Evolutionary conservation across 1,140 invertebrate genomes (phyloP).

Genomic region (Phthorimaea operculella): DNA sequence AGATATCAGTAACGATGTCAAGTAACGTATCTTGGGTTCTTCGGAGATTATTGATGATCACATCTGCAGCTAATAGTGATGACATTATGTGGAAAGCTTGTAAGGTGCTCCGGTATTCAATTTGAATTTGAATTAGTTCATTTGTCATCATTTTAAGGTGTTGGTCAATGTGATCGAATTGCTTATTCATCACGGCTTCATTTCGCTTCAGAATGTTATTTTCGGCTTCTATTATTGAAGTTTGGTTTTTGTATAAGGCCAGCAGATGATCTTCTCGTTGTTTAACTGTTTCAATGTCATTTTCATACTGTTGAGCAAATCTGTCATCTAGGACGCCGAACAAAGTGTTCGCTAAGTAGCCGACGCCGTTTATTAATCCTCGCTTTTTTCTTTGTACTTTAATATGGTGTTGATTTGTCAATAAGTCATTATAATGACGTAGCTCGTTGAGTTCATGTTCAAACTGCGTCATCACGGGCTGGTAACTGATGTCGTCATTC

Average conservation of each 20-base stretch:
- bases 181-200: neutral
- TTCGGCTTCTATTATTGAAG: neutral
- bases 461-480: neutral
- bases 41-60: slow-evolving; percentile 11
- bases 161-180: slow-evolving; percentile 5
- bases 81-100: slow-evolving; percentile 1
- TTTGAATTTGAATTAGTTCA: slow-evolving; percentile 2
- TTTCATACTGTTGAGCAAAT: slow-evolving; percentile 6
- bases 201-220: slow-evolving; percentile 3
- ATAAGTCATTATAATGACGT: slow-evolving; percentile 3
- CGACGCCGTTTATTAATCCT: neutral
- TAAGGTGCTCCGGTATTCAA: neutral
- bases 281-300: neutral
- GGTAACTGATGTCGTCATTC: neutral
- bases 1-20: slow-evolving; percentile 15
- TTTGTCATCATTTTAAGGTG: neutral
- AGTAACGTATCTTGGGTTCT: slow-evolving; percentile 16
- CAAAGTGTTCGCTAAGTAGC: neutral
- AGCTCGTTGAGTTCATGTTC: neutral
- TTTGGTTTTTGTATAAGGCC: neutral
- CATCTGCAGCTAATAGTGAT: slow-evolving; percentile 8
- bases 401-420: neutral
- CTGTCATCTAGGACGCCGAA: slow-evolving; percentile 3
- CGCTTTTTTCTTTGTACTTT: neutral
- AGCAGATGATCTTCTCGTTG: neutral